Evolutionary conservation across 2,113 vertebrate species (phyloP).

Genomic region (Coptodon rendalli): DNA sequence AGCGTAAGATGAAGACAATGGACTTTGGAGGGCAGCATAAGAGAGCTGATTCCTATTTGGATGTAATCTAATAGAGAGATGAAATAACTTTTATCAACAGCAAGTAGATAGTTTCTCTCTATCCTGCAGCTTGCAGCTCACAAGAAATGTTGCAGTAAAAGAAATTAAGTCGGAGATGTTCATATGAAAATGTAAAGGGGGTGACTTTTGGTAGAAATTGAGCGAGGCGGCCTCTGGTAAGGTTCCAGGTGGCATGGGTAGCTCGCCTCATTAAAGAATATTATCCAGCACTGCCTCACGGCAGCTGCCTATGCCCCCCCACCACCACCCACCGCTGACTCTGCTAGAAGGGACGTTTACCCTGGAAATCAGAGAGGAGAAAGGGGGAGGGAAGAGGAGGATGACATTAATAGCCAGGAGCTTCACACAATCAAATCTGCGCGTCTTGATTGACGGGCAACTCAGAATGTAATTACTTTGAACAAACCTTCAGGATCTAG

Average conservation of each 20-base stretch:
- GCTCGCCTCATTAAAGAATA: conserved; percentile 62
- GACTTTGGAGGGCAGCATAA: background rate
- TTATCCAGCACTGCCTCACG: conserved; percentile 50
- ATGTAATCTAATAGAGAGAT: background rate
- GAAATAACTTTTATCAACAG: conserved; percentile 1
- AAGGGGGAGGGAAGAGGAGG: background rate
- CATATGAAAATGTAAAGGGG: conserved; percentile 25
- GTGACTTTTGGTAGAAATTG: conserved; percentile 29
- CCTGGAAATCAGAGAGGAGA: conserved; percentile 14
- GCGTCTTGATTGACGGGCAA: conserved; percentile 19
- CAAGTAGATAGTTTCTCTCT: background rate
- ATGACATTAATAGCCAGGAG: conserved; percentile 27
- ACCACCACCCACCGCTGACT: background rate
- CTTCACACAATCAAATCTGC: conserved; percentile 20
- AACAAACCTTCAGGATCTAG: conserved; percentile 25
- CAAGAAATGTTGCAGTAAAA: background rate
- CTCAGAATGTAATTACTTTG: conserved; percentile 42
- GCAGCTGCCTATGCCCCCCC: background rate
- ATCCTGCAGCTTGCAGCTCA: background rate
- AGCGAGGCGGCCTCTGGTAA: conserved; percentile 24
- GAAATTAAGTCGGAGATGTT: conserved; percentile 10
- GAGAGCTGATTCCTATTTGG: background rate
- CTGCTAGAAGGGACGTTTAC: conserved; percentile 37
- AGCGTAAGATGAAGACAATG: background rate
- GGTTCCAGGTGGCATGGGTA: conserved; percentile 50